Base-by-base conservation (phyloP, 2,888 invertebrate genomes). In the Perdita meconis region DNA sequence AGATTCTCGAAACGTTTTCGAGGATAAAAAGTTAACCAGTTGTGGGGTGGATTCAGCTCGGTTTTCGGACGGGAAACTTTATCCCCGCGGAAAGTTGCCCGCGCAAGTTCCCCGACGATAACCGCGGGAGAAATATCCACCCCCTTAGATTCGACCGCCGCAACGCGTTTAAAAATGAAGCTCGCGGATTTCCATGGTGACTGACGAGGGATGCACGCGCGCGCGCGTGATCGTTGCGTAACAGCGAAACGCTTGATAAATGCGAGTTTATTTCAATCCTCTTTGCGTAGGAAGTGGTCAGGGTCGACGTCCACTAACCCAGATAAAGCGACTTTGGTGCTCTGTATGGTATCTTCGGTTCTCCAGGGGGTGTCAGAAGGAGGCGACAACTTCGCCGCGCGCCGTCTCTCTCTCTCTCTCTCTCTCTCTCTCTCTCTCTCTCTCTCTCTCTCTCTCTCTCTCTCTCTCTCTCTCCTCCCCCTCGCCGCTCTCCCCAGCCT, bases 281-380 rank as follows among this genome's bases (percentile, higher is more conserved):
- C 85, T 85, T 85, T 85, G 80, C 83, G 83, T 85, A 82, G 83
- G 77, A 84, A 81, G 83, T 82, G 85, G 86, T 86, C 87, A 87
- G 85, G 81, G 80, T 84, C 80, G 82, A 81, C 85, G 84, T 87
- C 86, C 85, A 85, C 86, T 87, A 87, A 88, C 86, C 87, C 82
- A 87, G 86, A 89, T 88, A 87, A 83, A 82, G 78, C 79, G 85
- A 87, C 86, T 88, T 71, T 77, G 83, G 81, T 83, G 80, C 82
- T 83, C 74, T 83, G 82, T 86, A 80, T 83, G 86, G 85, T 86
- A 85, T 89, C 87, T 83, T 81, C 78, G 73, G 80, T 82, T 75
- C 81, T 88, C 75, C 73, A 78, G 78, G 63, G 78, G 81, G 76
- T 79, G 81, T 75, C 80, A 57, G 72, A 79, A 81, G 74, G 75